Percentiles rank a stretch among this genome's conserved stretches.
These are phyloP conservation scores for Crenuchus spilurus DNA, from an alignment of 2,797 vertebrate genomes.

Conservation along the genomic window DNA sequence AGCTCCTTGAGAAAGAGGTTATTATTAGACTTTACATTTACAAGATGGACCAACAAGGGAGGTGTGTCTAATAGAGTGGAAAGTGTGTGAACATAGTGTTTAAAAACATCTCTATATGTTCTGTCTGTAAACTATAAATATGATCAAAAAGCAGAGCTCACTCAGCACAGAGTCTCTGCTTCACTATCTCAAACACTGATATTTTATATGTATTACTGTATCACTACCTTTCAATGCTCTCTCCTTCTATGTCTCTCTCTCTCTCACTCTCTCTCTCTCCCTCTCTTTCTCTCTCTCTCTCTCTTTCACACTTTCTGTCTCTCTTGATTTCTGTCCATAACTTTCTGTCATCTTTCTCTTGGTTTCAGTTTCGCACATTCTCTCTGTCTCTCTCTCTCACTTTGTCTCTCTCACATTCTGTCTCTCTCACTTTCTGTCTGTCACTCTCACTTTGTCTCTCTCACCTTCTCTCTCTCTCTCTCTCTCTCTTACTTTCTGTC, in stretches of 20 bases:
- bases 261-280: background rate
- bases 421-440: too few relatives aligned
- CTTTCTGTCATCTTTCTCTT: background rate
- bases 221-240: background rate
- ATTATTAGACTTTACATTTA: too few relatives aligned
- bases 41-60: too few relatives aligned
- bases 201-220: background rate
- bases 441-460: too few relatives aligned
- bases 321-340: too few relatives aligned
- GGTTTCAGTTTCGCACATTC: too few relatives aligned
- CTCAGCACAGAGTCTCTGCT: background rate
- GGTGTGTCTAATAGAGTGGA: too few relatives aligned
- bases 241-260: background rate
- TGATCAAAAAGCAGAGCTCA: constrained; percentile 22
- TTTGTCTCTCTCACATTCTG: too few relatives aligned
- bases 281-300: background rate
- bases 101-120: constrained; percentile 3
- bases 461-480: too few relatives aligned
- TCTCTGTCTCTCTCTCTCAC: too few relatives aligned
- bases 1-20: too few relatives aligned
- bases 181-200: constrained; percentile 6
- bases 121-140: constrained; percentile 20
- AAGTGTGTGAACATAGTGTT: background rate
- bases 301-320: background rate
- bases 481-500: too few relatives aligned